Conservation (phyloP, 1,140 invertebrate genomes). For the Propsilocerus akamusi region DNA sequence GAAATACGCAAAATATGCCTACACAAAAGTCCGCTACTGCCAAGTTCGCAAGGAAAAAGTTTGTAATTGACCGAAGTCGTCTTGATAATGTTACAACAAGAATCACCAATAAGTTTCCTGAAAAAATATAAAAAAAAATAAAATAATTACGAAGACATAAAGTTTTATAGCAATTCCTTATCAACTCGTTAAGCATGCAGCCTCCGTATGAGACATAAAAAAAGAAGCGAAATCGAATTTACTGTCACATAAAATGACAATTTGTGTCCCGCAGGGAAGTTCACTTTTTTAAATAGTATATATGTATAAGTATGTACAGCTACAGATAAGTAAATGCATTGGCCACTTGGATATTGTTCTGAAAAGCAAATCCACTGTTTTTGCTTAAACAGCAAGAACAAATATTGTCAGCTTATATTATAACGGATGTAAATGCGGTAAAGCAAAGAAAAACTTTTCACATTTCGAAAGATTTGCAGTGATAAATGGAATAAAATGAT, state of each 20-base stretch:
- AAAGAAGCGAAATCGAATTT: neutral
- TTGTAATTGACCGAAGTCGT: constrained; percentile 58
- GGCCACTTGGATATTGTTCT: too few species aligned
- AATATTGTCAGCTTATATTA: too few species aligned
- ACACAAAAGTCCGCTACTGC: constrained; percentile 70
- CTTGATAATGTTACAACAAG: constrained; percentile 58
- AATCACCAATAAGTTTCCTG: constrained; percentile 68
- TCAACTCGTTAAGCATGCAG: neutral
- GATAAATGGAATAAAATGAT: too few species aligned
- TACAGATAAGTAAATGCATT: too few species aligned
- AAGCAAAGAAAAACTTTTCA: too few species aligned
- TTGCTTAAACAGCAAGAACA: too few species aligned
- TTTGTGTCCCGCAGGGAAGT: neutral
- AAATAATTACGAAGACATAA: constrained; percentile 5
- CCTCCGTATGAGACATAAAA: neutral
- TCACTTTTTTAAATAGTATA: too few species aligned
- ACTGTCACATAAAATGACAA: neutral
- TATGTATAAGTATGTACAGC: too few species aligned
- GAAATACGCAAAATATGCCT: constrained; percentile 69
- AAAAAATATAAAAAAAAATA: constrained; percentile 18
- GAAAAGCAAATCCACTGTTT: too few species aligned
- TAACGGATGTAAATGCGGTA: too few species aligned
- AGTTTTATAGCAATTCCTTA: neutral
- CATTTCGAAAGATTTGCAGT: too few species aligned
- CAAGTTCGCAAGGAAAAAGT: constrained; percentile 68